Evolutionary conservation across 1,140 invertebrate genomes (phyloP), one percentile per base, ranked within the genome.

Genomic region (Macrosteles quadrilineatus): DNA sequence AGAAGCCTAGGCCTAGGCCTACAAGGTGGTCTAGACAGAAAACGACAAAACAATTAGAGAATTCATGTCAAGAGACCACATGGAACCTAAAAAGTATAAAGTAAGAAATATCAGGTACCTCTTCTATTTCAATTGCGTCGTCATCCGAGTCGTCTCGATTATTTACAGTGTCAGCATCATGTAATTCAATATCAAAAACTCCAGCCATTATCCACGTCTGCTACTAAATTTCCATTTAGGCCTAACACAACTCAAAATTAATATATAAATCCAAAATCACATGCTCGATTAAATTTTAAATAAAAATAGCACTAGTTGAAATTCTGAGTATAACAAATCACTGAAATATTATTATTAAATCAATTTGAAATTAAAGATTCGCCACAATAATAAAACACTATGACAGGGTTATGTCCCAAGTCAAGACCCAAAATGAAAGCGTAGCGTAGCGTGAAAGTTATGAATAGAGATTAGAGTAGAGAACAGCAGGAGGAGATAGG

Each of bases 131-230:
- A 78, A 94, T 91, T 76, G 88, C 76, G 74, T 84, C 90, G 47
- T 25, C 25, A 81, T 95, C 93, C 50, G 91, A 91, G 78, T 92
- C 90, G 75, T 87, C 87, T 71, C 88, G 86, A 50, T 50, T 50
- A 23, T 50, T 50, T 78, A 86, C 86, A 69, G 85, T 85, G 80
- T 92, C 91, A 73, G 85, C 84, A 76, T 89, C 87, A 74, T 91
- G 89, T 76, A 96, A 83, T 82, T 97, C 94, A 78, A 97, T 88
- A 83, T 96, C 93, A 82, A 97, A 96, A 79, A 96, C 86, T 27
- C 63, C 70, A 65, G 67, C 73, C 71, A 72, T 73, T 62, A 67
- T 73, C 55, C 67, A 68, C 45, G 47, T 53, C 25, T 65, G 21
- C 11, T 27, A 55, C 27, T 32, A 57, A n/a, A 68, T 1, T 1